phyloP scores from a whole-genome alignment of 2,888 invertebrate species.

The Scelioninae gen. 2 region DNA sequence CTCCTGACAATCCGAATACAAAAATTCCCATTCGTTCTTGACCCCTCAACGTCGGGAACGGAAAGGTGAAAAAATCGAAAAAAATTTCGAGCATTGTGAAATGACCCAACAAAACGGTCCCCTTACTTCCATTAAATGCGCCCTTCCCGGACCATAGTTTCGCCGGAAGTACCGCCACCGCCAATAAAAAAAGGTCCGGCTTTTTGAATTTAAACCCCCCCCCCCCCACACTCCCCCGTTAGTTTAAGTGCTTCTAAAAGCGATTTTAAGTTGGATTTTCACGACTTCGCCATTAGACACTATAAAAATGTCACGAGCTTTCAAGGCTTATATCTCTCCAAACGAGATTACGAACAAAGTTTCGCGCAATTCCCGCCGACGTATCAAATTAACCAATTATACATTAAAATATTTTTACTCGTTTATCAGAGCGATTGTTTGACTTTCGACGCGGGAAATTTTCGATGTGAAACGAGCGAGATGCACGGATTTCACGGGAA shows the following conservation, averaged over 20 bases:
- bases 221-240: no score
- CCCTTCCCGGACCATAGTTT: no score
- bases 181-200: no score
- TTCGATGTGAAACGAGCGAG: neutral
- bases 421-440: neutral
- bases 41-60: no score
- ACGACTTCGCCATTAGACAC: constrained; percentile 56
- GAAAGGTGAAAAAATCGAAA: no score
- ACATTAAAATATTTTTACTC: constrained; percentile 13
- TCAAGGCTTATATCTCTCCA: constrained; percentile 49
- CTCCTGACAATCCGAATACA: no score
- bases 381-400: constrained; percentile 43
- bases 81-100: no score
- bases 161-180: no score
- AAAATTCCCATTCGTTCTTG: no score
- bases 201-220: no score
- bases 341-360: constrained; percentile 42
- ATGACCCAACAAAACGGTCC: no score
- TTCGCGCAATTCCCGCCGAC: constrained; percentile 24
- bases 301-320: constrained; percentile 58
- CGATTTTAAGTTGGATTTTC: constrained; percentile 58
- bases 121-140: no score
- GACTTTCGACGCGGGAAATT: neutral
- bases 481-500: neutral
- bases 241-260: constrained; percentile 60